These are phyloP conservation scores for Saccopteryx bilineata DNA, from an alignment of 2,113 vertebrate species.

Conservation along the genomic window DNA sequence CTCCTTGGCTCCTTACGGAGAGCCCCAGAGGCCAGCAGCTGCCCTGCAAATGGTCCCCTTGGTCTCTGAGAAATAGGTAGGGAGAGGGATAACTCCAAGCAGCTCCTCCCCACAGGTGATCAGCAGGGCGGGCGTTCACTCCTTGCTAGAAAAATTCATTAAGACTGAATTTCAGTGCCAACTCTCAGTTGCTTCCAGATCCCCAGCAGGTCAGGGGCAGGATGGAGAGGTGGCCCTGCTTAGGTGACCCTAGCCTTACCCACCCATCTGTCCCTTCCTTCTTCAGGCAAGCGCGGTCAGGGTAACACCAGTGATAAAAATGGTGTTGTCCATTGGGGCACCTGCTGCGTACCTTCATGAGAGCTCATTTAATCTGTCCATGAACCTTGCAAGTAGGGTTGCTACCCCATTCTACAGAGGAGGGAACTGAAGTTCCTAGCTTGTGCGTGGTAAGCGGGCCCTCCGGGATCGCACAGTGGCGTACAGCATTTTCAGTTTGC, in stretches of 20 bases:
- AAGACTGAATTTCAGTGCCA: not conserved
- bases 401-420: not conserved
- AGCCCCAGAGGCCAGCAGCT: not conserved
- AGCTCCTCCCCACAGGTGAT: not conserved
- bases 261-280: not conserved
- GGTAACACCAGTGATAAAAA: not conserved
- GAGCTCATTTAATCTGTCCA: not conserved
- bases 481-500: not conserved
- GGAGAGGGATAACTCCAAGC: not conserved
- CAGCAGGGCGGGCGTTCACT: not conserved
- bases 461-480: not conserved
- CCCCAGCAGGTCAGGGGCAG: not conserved
- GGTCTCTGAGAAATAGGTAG: not conserved
- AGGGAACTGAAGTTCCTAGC: not conserved
- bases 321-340: fast-evolving
- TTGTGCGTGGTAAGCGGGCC: not conserved
- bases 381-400: not conserved
- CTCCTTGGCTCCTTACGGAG: not conserved
- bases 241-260: too few relatives aligned
- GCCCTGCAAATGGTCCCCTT: not conserved
- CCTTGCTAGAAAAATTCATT: not conserved
- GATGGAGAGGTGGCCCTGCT: not conserved
- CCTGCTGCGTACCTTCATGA: not conserved
- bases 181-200: not conserved
- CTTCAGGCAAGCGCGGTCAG: not conserved